Percentiles rank a stretch among this genome's conserved stretches.
These are phyloP conservation scores for cat (Felis catus) DNA, from an alignment of 2,113 vertebrate genomes.

Conservation along the genomic window DNA sequence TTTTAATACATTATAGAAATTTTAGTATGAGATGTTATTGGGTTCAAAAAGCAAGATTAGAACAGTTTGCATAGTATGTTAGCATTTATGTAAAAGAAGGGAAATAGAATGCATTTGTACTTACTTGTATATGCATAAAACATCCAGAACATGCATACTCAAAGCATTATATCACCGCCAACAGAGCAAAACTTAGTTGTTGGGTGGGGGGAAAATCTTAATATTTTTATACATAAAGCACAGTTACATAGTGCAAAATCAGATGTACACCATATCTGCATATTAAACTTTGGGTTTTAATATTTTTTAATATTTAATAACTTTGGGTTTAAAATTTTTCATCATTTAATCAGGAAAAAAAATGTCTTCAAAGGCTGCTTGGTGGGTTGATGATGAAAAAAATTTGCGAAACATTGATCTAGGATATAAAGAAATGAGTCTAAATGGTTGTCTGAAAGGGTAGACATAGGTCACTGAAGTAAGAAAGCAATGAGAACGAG, in stretches of 20 bases:
- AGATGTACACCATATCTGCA: not conserved
- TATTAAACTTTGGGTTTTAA: not conserved
- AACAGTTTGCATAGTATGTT: not conserved
- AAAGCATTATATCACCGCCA: too few relatives aligned
- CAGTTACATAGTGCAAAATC: not conserved
- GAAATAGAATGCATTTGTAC: not conserved
- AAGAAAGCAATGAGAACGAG: not conserved
- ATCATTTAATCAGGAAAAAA: not conserved
- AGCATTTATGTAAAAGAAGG: not conserved
- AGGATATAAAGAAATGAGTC: not conserved
- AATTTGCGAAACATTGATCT: not conserved
- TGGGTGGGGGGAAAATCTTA: not conserved
- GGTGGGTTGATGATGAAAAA: not conserved
- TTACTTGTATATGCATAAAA: not conserved
- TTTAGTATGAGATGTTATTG: not conserved
- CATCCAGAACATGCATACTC: not conserved
- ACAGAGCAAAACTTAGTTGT: not conserved
- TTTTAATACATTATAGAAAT: constrained; percentile 25
- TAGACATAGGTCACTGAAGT: not conserved
- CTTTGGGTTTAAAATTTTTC: too few relatives aligned
- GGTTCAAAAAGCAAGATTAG: not conserved
- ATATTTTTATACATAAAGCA: not conserved
- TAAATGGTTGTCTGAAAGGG: not conserved
- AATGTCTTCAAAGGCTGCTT: not conserved
- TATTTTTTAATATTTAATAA: too few relatives aligned